Evolutionary conservation across 2,113 vertebrate genomes (phyloP).

Genomic region (Chlorodrepanis virens): DNA sequence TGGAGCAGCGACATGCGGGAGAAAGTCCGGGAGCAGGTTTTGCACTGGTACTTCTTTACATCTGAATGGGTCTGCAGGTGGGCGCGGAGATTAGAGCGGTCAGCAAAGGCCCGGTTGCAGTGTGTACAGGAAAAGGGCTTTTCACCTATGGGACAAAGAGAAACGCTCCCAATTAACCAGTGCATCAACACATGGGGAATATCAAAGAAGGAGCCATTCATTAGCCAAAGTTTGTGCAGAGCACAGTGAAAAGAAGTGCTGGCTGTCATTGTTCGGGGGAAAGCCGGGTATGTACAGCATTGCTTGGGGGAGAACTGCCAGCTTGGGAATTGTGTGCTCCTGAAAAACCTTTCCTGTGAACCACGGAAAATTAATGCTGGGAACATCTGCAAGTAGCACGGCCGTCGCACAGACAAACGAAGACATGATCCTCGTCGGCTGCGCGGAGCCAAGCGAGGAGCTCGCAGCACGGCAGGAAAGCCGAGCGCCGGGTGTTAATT

Average conservation of each 20-base stretch:
- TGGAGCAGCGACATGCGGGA: constrained; percentile 97
- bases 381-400: background rate
- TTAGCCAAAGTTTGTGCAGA: constrained; percentile 20
- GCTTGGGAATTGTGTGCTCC: background rate
- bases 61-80: constrained; percentile 98
- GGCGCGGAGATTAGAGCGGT: constrained; percentile 95
- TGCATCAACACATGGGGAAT: background rate
- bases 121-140: constrained; percentile 95
- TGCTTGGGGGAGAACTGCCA: background rate
- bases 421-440: background rate
- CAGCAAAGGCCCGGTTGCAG: constrained; percentile 93
- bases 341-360: background rate
- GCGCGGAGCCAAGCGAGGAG: background rate
- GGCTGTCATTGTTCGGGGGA: background rate
- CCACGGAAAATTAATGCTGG: background rate
- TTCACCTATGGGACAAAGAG: constrained; percentile 79
- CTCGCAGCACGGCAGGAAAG: background rate
- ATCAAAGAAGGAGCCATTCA: constrained; percentile 40
- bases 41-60: constrained; percentile 97
- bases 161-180: constrained; percentile 59
- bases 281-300: background rate
- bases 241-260: constrained; percentile 23
- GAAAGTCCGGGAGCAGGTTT: constrained; percentile 92
- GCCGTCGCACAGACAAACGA: background rate
- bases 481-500: constrained; percentile 29